phyloP scores from a whole-genome alignment of 2,113 vertebrate genomes.

The Aphyosemion australe region DNA sequence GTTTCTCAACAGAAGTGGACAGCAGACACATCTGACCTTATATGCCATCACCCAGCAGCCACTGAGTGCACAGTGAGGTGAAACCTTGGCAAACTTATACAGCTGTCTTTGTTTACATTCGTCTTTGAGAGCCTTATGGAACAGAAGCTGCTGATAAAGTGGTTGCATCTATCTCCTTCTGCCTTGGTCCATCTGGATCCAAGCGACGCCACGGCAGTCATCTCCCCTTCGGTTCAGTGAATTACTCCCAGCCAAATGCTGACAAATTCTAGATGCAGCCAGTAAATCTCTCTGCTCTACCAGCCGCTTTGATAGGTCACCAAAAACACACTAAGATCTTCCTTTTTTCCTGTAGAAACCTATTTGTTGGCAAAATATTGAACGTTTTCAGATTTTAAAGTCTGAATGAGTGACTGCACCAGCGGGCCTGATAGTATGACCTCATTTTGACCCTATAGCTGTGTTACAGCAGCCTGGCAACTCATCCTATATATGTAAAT shows the following conservation, averaged over 20 bases:
- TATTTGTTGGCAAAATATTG: conserved; percentile 16
- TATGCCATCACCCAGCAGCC: conserved; percentile 7
- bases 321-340: conserved; percentile 30
- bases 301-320: conserved; percentile 58
- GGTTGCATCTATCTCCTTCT: conserved; percentile 53
- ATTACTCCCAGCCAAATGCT: conserved; percentile 58
- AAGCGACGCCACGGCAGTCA: conserved; percentile 40
- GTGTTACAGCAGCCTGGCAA: not conserved
- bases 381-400: conserved; percentile 6
- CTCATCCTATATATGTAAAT: too few species aligned
- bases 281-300: conserved; percentile 48
- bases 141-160: conserved; percentile 53
- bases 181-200: conserved; percentile 63
- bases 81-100: conserved; percentile 32
- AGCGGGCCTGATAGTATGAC: not conserved
- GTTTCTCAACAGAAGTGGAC: too few species aligned
- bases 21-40: too few species aligned
- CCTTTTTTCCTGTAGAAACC: conserved; percentile 27
- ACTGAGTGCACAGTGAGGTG: conserved; percentile 5
- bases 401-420: not conserved
- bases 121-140: conserved; percentile 53
- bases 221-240: conserved; percentile 48
- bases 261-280: conserved; percentile 42
- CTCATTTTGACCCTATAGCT: not conserved
- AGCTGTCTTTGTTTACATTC: conserved; percentile 49